Percentiles rank a stretch among this genome's conserved stretches.
Evolutionary conservation across 2,113 vertebrate species (phyloP).

Genomic region (Okapia johnstoni): DNA sequence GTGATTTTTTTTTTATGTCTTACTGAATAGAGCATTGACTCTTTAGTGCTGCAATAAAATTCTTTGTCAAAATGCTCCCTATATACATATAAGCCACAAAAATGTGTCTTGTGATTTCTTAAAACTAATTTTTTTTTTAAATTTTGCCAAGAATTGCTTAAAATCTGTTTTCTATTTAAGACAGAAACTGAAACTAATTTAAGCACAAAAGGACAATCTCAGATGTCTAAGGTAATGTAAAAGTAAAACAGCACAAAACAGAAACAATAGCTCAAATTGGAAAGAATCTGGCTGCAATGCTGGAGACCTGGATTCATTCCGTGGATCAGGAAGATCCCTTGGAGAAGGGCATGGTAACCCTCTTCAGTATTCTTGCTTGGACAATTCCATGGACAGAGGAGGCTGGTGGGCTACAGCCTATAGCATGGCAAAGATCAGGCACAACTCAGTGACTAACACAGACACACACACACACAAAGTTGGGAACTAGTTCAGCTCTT

Average conservation of each 20-base stretch:
- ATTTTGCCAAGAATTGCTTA: neutral
- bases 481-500: neutral
- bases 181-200: neutral
- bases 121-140: neutral
- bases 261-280: neutral
- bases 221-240: neutral
- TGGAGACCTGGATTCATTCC: neutral
- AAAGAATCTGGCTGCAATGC: neutral
- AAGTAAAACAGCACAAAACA: neutral
- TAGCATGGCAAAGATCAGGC: neutral
- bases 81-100: neutral
- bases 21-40: neutral
- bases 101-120: neutral
- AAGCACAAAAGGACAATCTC: neutral
- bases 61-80: neutral
- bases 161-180: neutral
- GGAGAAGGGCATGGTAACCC: neutral
- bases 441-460: neutral
- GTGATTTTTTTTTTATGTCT: neutral
- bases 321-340: neutral
- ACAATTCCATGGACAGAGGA: neutral
- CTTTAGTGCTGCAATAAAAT: neutral
- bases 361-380: neutral
- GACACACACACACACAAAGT: neutral
- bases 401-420: neutral